Evolutionary conservation across 2,113 vertebrate genomes (phyloP).

Genomic region (Machaerirhynchus nigripectus): DNA sequence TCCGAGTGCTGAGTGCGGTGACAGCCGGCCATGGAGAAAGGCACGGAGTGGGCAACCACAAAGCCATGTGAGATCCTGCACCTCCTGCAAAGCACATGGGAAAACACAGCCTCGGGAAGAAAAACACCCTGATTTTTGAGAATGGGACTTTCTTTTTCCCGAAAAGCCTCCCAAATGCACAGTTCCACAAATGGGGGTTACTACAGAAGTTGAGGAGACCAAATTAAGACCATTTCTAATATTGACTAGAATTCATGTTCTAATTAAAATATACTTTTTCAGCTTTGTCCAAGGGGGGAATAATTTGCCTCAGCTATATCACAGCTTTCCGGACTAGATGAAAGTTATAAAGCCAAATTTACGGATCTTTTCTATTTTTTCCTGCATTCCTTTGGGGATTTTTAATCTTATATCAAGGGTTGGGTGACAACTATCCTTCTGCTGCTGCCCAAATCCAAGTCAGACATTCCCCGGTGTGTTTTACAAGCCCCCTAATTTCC

Average conservation of each 20-base stretch:
- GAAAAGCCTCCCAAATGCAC: not conserved
- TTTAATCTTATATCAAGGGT: not conserved
- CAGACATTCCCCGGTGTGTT: not conserved
- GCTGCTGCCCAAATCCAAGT: not conserved
- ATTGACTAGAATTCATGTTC: not conserved
- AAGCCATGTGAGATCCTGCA: not conserved
- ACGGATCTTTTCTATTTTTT: not conserved
- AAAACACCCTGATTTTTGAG: not conserved
- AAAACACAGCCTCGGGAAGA: not conserved
- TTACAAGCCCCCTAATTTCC: not conserved
- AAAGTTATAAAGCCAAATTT: not conserved
- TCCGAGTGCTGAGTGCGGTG: rapidly evolving
- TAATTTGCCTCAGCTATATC: not conserved
- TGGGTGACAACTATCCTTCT: not conserved
- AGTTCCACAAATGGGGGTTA: not conserved
- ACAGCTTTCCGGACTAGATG: not conserved
- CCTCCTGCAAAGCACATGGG: not conserved
- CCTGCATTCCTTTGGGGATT: not conserved
- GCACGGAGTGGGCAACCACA: not conserved
- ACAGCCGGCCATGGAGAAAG: rapidly evolving
- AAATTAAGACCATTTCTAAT: not conserved
- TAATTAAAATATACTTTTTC: not conserved
- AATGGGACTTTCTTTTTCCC: not conserved
- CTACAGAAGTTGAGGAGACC: not conserved
- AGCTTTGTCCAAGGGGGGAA: not conserved